These are phyloP conservation scores for Latrodectus geometricus DNA, from an alignment of 1,140 invertebrate species.

Conservation along the genomic window DNA sequence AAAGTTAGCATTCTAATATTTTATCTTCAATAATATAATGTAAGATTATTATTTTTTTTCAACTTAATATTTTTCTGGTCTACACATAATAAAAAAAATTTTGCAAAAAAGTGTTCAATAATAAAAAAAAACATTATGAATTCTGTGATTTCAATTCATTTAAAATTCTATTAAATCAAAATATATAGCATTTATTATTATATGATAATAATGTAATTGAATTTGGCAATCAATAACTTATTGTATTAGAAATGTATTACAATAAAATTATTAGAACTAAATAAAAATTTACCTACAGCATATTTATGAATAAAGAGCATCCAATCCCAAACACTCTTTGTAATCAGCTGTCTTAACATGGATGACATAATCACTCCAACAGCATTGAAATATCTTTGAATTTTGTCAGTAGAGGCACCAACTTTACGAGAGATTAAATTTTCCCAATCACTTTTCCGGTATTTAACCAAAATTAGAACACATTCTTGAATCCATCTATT, in stretches of 20 bases:
- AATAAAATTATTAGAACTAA: not conserved
- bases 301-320: conserved; percentile 51
- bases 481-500: conserved; percentile 38
- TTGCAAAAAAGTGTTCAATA: no score
- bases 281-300: conserved; percentile 38
- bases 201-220: not conserved
- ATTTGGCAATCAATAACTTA: not conserved
- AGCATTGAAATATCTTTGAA: conserved; percentile 49
- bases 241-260: not conserved
- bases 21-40: no score
- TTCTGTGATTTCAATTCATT: not conserved
- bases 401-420: conserved; percentile 26
- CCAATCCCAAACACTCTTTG: conserved; percentile 28
- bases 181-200: not conserved
- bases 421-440: conserved; percentile 34
- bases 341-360: conserved; percentile 37
- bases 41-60: no score
- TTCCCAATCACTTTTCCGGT: conserved; percentile 50
- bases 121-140: no score
- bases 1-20: no score
- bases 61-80: no score
- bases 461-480: conserved; percentile 27
- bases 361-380: conserved; percentile 44
- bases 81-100: no score
- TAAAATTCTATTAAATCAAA: no score